Conservation (phyloP, 2,113 vertebrate genomes). For the Prunella himalayana region DNA sequence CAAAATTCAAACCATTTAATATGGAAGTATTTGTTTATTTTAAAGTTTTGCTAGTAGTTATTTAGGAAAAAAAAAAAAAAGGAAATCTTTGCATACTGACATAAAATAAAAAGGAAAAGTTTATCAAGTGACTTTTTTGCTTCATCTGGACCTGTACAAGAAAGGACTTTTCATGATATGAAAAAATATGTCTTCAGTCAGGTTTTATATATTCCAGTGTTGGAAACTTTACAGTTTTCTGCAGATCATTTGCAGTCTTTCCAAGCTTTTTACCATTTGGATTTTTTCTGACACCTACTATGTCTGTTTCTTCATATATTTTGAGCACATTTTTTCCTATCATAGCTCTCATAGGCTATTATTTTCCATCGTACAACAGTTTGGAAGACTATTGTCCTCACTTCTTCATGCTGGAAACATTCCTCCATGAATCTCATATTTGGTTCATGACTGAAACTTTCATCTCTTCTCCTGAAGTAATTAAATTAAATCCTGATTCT, state of each 20-base stretch:
- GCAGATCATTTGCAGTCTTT: background rate
- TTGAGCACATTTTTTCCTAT: background rate
- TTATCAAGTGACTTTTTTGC: background rate
- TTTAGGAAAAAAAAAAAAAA: accelerated
- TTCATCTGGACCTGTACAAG: background rate
- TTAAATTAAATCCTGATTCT: background rate
- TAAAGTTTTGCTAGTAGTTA: background rate
- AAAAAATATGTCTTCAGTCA: background rate
- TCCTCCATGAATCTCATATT: background rate
- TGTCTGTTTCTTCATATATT: background rate
- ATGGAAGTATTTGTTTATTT: background rate
- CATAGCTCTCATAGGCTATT: background rate
- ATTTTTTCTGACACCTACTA: background rate
- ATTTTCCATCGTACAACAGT: background rate
- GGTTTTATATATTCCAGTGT: background rate
- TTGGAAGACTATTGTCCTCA: background rate
- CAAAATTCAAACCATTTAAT: background rate
- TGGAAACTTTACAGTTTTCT: background rate
- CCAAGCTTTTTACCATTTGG: background rate
- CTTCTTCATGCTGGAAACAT: background rate
- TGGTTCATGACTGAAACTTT: background rate
- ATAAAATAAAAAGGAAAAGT: background rate
- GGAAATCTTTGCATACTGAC: background rate
- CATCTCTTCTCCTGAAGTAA: background rate
- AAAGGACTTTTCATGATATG: background rate